Base-by-base conservation (phyloP, 2,888 invertebrate genomes). In the Geotrupes spiniger region DNA sequence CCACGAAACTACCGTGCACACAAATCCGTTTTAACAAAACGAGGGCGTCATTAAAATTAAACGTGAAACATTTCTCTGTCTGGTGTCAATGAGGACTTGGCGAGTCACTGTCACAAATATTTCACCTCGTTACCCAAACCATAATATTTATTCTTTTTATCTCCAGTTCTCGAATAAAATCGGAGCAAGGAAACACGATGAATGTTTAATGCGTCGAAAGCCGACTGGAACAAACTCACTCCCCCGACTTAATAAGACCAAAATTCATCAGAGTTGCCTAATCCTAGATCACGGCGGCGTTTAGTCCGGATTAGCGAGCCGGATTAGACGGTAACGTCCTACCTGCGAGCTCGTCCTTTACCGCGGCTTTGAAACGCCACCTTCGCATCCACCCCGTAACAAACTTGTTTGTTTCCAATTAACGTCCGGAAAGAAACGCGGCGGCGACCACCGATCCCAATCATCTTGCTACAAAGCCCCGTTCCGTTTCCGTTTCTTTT, bases 211-310 rank as follows among this genome's bases (percentile, higher is more conserved):
- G 43, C 51, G 33, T 29, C 29, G 21, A 43, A 57, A 61, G 60
- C 57, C 58, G 50, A 60, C 49, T 58, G 46, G 59, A 61, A 60
- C 58, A 62, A 60, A 60, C 60, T 61, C 57, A 56, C 52, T 53
- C 52, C 21, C 6, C 57, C 56, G 56, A 53, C 55, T 56, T 60
- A 61, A 59, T 62, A 57, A 59, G 56, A 56, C 60, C 57, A 59
- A 61, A 61, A 62, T 62, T 62, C 60, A 62, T 61, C 62, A 62
- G 60, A 58, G 58, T 51, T 60, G 56, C 55, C 59, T 61, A 62
- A 62, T 62, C 61, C 59, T 58, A 62, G 61, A 60, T 61, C 59
- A 60, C 62, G 57, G 58, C 59, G 58, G 59, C 57, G 60, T 62
- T 61, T 58, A 61, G 55, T 59, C 49, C 48, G 58, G 59, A 61